A percentile compares a stretch with the other conserved stretches of the same genome.
These are phyloP conservation scores for Cerceris ruficornis DNA, from an alignment of 2,888 invertebrate genomes.

Conservation along the genomic window DNA sequence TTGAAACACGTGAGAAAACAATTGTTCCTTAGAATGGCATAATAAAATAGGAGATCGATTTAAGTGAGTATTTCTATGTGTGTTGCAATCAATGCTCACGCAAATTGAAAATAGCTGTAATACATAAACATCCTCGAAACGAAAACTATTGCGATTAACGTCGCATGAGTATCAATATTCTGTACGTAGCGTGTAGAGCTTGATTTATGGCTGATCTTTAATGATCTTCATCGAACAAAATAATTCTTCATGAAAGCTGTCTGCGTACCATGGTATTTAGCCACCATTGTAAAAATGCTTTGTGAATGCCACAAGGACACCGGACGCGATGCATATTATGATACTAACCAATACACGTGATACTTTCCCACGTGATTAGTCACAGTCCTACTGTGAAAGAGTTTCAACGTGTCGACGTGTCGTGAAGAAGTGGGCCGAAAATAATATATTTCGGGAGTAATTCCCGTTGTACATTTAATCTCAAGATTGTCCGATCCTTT, in stretches of 20 bases:
- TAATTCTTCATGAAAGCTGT: slow-evolving; percentile 20
- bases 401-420: background rate
- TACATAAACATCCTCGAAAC: background rate
- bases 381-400: slow-evolving; percentile 29
- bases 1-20: slow-evolving; percentile 64
- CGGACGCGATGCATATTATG: slow-evolving; percentile 44
- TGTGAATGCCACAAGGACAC: slow-evolving; percentile 57
- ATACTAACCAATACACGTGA: slow-evolving; percentile 53
- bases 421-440: background rate
- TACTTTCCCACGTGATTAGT: slow-evolving; percentile 56
- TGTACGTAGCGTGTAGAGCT: no score
- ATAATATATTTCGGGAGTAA: background rate
- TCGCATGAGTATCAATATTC: background rate
- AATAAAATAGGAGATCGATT: slow-evolving; percentile 56
- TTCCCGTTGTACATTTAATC: no score
- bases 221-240: background rate
- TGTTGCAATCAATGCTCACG: background rate
- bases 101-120: background rate
- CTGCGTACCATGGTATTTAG: slow-evolving; percentile 43
- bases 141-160: background rate
- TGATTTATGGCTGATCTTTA: background rate
- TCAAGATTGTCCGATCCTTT: no score
- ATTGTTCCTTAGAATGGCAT: slow-evolving; percentile 59
- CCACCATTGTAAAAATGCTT: slow-evolving; percentile 48
- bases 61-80: slow-evolving; percentile 33